Evolutionary conservation across 2,888 invertebrate genomes (phyloP).

Genomic region (Hemithea aestivaria): DNA sequence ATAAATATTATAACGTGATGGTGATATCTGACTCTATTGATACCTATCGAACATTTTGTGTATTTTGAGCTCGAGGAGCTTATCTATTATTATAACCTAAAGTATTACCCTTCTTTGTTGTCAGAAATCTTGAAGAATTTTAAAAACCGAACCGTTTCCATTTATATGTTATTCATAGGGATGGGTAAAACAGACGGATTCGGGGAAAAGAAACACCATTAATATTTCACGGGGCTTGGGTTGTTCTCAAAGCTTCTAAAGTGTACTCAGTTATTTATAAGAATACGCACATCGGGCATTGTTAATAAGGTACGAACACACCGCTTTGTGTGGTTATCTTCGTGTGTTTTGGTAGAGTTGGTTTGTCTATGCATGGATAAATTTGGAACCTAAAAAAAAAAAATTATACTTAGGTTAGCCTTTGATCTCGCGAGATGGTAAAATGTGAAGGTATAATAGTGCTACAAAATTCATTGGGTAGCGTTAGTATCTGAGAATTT

Average conservation of each 20-base stretch:
- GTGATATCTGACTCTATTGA: no score
- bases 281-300: slow-evolving; percentile 35
- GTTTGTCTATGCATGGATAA: slow-evolving; percentile 1
- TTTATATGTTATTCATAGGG: slow-evolving; percentile 27
- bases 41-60: no score
- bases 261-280: slow-evolving; percentile 47
- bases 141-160: slow-evolving; percentile 9
- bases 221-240: slow-evolving; percentile 35
- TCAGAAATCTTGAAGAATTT: slow-evolving; percentile 3
- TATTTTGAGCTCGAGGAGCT: no score
- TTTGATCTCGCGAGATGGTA: no score
- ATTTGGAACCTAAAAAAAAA: no score
- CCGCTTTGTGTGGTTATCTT: slow-evolving; percentile 13
- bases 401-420: no score
- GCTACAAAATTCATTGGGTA: no score
- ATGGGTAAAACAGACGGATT: slow-evolving; percentile 28
- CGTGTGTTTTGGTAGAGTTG: no score
- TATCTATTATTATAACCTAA: no score
- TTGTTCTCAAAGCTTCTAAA: slow-evolving; percentile 32
- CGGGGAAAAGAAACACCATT: slow-evolving; percentile 35
- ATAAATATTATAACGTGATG: no score
- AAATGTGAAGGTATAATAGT: no score
- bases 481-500: no score
- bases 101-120: background rate
- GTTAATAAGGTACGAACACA: slow-evolving; percentile 37